Percentiles rank a stretch among this genome's conserved stretches.
Evolutionary conservation across 2,113 vertebrate genomes (phyloP).

Genomic region (Columba livia): DNA sequence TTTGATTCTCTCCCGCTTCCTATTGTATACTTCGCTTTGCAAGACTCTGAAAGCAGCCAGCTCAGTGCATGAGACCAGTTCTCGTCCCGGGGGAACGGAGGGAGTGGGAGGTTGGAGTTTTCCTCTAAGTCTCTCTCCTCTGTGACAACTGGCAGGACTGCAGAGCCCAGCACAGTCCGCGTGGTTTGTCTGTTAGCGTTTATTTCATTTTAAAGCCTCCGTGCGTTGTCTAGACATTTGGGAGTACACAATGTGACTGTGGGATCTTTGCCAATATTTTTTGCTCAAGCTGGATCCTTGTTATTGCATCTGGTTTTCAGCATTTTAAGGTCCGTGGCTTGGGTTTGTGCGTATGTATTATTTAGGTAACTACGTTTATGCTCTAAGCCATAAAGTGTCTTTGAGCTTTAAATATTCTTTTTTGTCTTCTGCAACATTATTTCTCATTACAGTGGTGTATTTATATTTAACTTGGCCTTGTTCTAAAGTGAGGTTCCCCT

Average conservation of each 20-base stretch:
- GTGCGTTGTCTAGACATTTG: constrained; percentile 55
- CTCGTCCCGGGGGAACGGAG: not conserved
- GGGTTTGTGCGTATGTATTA: not conserved
- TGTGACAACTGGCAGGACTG: constrained; percentile 37
- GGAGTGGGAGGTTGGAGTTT: not conserved
- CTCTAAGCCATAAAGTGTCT: not conserved
- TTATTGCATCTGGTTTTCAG: constrained; percentile 14
- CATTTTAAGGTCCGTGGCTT: not conserved
- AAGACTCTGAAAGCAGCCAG: not conserved
- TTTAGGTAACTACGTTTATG: not conserved
- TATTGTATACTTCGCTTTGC: constrained; percentile 12
- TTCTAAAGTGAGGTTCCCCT: not conserved
- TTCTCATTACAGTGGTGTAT: not conserved
- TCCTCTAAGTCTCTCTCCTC: not conserved
- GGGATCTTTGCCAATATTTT: constrained; percentile 8
- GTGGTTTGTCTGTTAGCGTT: constrained; percentile 54
- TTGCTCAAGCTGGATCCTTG: constrained; percentile 7
- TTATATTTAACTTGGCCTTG: not conserved
- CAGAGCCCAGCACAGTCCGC: not conserved
- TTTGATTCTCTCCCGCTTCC: constrained; percentile 49
- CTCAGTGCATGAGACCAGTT: constrained; percentile 1
- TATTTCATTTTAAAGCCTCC: constrained; percentile 50
- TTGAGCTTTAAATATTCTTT: not conserved
- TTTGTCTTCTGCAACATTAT: not conserved
- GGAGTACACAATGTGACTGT: constrained; percentile 41